phyloP scores from a whole-genome alignment of 2,888 invertebrate genomes.

The Nomada ruficornis region DNA sequence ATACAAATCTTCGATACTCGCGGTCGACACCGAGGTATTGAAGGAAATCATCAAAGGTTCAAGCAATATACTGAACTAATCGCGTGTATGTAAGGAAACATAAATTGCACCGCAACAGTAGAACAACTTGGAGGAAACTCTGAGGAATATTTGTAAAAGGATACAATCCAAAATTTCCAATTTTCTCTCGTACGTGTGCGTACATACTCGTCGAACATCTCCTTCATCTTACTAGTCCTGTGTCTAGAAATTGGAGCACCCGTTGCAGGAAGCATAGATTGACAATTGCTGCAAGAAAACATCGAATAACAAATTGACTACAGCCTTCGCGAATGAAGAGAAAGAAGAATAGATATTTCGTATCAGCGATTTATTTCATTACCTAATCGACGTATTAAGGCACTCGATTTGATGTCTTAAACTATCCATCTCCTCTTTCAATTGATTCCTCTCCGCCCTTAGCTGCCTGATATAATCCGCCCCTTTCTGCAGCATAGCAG shows the following conservation, averaged over 20 bases:
- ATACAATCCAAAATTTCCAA: slow-evolving; percentile 99
- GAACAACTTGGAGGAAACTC: background rate
- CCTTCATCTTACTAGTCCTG: slow-evolving; percentile 94
- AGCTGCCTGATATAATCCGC: slow-evolving; percentile 97
- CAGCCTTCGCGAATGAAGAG: background rate
- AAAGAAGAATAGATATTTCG: background rate
- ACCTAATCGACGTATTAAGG: slow-evolving; percentile 96
- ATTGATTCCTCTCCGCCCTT: slow-evolving; percentile 92
- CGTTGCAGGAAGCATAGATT: slow-evolving; percentile 97
- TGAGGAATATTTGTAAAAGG: slow-evolving; percentile 84
- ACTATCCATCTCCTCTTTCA: slow-evolving; percentile 95
- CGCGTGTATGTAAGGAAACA: slow-evolving; percentile 64
- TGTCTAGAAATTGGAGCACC: slow-evolving; percentile 97
- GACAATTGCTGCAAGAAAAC: slow-evolving; percentile 91
- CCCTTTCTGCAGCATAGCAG: slow-evolving; percentile 98
- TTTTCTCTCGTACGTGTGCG: slow-evolving; percentile 93
- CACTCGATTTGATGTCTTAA: slow-evolving; percentile 95
- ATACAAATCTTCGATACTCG: slow-evolving; percentile 95
- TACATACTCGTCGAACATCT: slow-evolving; percentile 97
- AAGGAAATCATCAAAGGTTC: slow-evolving; percentile 95
- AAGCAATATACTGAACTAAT: slow-evolving; percentile 95
- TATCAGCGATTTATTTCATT: slow-evolving; percentile 2
- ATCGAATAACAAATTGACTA: slow-evolving; percentile 21
- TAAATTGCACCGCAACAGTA: background rate
- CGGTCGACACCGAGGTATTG: slow-evolving; percentile 95